Percentiles rank a stretch among this genome's conserved stretches.
These are phyloP conservation scores for Pseudolycoriella hygida DNA, from an alignment of 2,888 invertebrate species.

Conservation along the genomic window DNA sequence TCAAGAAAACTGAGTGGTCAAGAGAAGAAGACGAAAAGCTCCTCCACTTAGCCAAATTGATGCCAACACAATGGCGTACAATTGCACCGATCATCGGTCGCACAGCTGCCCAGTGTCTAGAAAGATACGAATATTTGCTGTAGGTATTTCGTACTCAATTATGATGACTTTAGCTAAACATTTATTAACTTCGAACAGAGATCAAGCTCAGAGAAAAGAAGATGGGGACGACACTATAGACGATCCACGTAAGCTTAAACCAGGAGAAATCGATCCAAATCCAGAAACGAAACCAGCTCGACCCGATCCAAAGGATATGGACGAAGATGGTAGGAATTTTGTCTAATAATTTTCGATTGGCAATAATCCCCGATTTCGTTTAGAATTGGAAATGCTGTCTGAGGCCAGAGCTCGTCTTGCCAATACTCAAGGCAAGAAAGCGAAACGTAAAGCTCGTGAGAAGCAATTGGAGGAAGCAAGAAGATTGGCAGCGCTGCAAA, in stretches of 20 bases:
- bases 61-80: slow-evolving; percentile 99
- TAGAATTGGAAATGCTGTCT: slow-evolving; percentile 96
- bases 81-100: slow-evolving; percentile 98
- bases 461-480: slow-evolving; percentile 97
- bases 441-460: slow-evolving; percentile 87
- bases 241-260: slow-evolving; percentile 93
- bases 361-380: slow-evolving; percentile 12
- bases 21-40: slow-evolving; percentile 97
- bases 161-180: slow-evolving; percentile 4
- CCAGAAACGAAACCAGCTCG: slow-evolving; percentile 99
- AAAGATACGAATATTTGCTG: slow-evolving; percentile 91
- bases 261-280: slow-evolving; percentile 98
- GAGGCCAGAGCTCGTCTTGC: slow-evolving; percentile 96
- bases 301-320: slow-evolving; percentile 99
- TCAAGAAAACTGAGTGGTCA: slow-evolving; percentile 99
- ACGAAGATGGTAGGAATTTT: slow-evolving; percentile 72
- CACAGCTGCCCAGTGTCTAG: slow-evolving; percentile 96
- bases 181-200: slow-evolving; percentile 36
- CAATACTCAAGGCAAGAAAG: slow-evolving; percentile 94
- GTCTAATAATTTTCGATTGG: slow-evolving; percentile 1
- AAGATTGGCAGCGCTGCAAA: slow-evolving; percentile 88
- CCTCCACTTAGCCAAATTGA: slow-evolving; percentile 89
- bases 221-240: slow-evolving; percentile 83
- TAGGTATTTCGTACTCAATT: slow-evolving; percentile 32
- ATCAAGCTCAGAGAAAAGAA: slow-evolving; percentile 93